Conservation (phyloP, 2,888 invertebrate genomes). For the Pherbina coryleti region DNA sequence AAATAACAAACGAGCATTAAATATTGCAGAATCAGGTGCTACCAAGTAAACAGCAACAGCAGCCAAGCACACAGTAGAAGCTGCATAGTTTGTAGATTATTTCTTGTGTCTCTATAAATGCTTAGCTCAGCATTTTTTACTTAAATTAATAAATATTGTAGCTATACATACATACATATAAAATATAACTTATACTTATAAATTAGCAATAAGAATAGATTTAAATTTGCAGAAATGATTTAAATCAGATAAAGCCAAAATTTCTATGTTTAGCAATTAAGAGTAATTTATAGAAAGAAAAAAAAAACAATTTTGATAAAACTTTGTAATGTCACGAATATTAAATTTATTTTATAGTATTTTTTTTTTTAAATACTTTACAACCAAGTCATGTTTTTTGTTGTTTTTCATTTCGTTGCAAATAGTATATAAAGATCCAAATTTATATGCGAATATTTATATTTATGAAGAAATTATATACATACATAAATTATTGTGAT, state of each 20-base stretch:
- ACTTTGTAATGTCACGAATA: conserved; percentile 50
- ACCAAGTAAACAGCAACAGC: not conserved
- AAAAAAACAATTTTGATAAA: not conserved
- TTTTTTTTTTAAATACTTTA: conserved; percentile 48
- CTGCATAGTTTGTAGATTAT: conserved; percentile 7
- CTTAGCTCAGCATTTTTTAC: conserved; percentile 22
- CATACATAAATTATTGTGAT: conserved; percentile 19
- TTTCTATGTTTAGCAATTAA: conserved; percentile 14
- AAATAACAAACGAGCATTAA: not conserved
- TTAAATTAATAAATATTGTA: not conserved
- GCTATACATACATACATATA: not conserved
- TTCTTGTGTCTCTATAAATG: not conserved
- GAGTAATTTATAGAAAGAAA: not conserved
- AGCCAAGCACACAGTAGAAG: not conserved
- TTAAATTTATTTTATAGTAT: conserved; percentile 53
- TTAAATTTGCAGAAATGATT: not conserved
- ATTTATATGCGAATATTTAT: conserved; percentile 42
- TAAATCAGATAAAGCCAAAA: conserved; percentile 2
- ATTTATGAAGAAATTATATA: conserved; percentile 36
- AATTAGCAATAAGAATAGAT: not conserved
- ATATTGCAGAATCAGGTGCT: not conserved
- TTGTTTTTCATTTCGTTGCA: conserved; percentile 46
- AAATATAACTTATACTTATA: not conserved
- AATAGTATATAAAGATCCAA: conserved; percentile 52
- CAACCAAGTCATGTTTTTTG: not conserved